Base-by-base conservation (phyloP, 1,140 invertebrate species). In the Nasonia giraulti region DNA sequence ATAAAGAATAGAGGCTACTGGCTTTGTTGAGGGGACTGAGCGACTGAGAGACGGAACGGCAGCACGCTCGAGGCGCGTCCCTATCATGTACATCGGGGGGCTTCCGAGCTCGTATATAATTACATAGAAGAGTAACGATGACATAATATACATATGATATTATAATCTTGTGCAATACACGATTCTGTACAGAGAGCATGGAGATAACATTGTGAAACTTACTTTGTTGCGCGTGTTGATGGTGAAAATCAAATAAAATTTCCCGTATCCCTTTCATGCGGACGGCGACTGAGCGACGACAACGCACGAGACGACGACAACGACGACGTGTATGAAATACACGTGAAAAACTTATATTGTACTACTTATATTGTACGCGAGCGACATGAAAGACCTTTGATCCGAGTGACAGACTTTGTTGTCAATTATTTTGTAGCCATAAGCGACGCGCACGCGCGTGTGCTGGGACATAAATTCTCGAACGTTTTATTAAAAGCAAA, bases 401-500 rank as follows among this genome's bases (percentile, higher is more conserved):
- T 82, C 80, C 4, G 17, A 82, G 86, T 90, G 86, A 88, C 84
- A 88, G 77, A 86, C 87, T 89, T 89, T 80, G 20, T 88, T 88
- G 90, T 91, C 90, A 91, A 91, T 91, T 91, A 91, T 88, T 90
- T 89, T 87, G 76, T 89, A 90, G 86, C 86, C 87, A 27, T 27
- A 85, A 88, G 55, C 83, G 62, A 73, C 55, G 73, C 71, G 75
- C 47, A 23, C 37, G 14, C 50, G 1, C 50, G 20, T 73, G 17
- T 14, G 23, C 20, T 20, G 33, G 5, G 27, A 62, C 66, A 37
- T 11, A n/a, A 33, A 31, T 50, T 78, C 10, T 55, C 33, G 50
- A 23, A 78, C 23, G 10, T 78, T 55, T 55, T 27, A 78, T 62
- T 55, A 14, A 50, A 20, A 11, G 4, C 0, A 37, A 37, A 44